Evolutionary conservation across 1,140 invertebrate species (phyloP).

Genomic region (Drosophila funebris): DNA sequence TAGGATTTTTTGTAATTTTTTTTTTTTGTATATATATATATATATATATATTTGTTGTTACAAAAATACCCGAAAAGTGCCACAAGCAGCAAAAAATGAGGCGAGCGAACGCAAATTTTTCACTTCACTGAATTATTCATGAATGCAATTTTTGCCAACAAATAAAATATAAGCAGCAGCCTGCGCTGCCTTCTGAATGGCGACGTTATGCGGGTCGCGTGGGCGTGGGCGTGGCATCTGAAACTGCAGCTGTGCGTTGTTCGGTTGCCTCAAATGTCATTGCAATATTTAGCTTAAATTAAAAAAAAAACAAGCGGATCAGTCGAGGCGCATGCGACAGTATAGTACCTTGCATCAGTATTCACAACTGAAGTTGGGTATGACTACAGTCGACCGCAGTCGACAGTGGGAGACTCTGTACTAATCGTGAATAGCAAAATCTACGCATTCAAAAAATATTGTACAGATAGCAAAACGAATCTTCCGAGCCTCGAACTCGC

Average conservation of each 20-base stretch:
- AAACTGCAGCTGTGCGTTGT: conserved; percentile 38
- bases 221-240: conserved; percentile 38
- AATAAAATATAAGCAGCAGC: conserved; percentile 77
- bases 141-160: conserved; percentile 80
- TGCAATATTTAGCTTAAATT: conserved; percentile 73
- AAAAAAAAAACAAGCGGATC: no score
- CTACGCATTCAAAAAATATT: no score
- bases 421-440: no score
- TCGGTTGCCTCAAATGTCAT: conserved; percentile 60
- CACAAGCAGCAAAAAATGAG: no score
- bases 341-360: no score
- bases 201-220: conserved; percentile 2
- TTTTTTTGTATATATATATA: neutral
- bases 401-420: no score
- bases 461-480: no score
- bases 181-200: conserved; percentile 1
- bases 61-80: conserved; percentile 37
- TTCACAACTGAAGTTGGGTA: no score
- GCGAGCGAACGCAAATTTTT: conserved; percentile 62
- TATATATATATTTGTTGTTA: conserved; percentile 14
- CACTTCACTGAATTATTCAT: conserved; percentile 82
- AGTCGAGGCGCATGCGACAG: no score
- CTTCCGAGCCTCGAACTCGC: no score
- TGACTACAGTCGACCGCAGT: no score
- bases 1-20: conserved; percentile 30